Conservation (phyloP, 2,797 vertebrate species). For the Microcaecilia unicolor region DNA sequence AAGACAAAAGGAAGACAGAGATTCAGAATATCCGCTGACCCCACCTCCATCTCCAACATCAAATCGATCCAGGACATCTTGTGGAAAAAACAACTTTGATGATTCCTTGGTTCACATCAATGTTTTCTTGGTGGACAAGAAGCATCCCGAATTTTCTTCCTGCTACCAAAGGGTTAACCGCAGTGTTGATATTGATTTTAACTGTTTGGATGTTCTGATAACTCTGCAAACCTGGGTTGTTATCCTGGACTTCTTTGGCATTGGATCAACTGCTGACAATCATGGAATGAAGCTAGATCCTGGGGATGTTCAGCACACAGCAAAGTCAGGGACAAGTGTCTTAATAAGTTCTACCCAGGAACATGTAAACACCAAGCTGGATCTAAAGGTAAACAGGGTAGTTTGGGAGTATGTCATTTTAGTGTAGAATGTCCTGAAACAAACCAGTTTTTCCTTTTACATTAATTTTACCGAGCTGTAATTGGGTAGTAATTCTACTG, state of each 20-base stretch:
- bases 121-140: slow-evolving; percentile 83
- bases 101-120: slow-evolving; percentile 93
- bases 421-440: no score
- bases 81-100: slow-evolving; percentile 71
- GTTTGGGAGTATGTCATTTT: no score
- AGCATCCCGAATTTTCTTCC: slow-evolving; percentile 82
- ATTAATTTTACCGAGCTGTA: no score
- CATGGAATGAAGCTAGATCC: slow-evolving; percentile 69
- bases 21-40: slow-evolving; percentile 72
- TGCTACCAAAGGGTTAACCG: slow-evolving; percentile 72
- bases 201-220: slow-evolving; percentile 90
- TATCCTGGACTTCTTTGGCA: slow-evolving; percentile 94
- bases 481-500: no score
- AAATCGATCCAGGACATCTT: slow-evolving; percentile 38
- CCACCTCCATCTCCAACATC: slow-evolving; percentile 86
- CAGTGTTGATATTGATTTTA: slow-evolving; percentile 89
- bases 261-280: slow-evolving; percentile 93
- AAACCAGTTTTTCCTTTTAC: no score
- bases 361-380: slow-evolving; percentile 80
- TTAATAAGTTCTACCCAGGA: slow-evolving; percentile 42
- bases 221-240: slow-evolving; percentile 97
- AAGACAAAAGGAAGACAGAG: slow-evolving; percentile 54
- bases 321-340: slow-evolving; percentile 36
- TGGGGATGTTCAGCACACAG: slow-evolving; percentile 40
- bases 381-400: slow-evolving; percentile 94